Percentiles rank a stretch among this genome's conserved stretches.
Evolutionary conservation across 2,113 vertebrate genomes (phyloP).

Genomic region (Paradisaea rubra): DNA sequence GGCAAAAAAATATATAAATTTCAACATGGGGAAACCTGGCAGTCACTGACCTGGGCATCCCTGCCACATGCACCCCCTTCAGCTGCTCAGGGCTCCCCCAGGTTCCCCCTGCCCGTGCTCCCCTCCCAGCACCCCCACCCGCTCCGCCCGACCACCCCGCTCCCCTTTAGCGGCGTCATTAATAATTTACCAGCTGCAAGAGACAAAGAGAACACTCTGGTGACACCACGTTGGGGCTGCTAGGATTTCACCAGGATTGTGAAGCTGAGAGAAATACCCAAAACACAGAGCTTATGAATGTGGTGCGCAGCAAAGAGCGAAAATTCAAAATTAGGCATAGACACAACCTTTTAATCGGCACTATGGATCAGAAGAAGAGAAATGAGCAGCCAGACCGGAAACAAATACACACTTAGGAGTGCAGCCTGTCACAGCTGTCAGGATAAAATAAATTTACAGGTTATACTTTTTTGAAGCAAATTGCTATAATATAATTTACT

Average conservation of each 20-base stretch:
- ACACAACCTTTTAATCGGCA: not conserved
- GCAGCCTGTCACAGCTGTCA: constrained; percentile 32
- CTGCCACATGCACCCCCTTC: not conserved
- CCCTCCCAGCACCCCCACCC: not conserved
- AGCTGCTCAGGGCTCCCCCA: not conserved
- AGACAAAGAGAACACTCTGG: constrained; percentile 59
- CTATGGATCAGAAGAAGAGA: not conserved
- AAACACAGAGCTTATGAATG: not conserved
- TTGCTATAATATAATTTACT: constrained; percentile 26
- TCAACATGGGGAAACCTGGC: not conserved
- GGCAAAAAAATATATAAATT: not conserved
- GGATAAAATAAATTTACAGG: constrained; percentile 16
- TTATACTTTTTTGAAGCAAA: constrained; percentile 5
- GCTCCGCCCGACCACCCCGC: not conserved
- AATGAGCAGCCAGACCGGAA: not conserved
- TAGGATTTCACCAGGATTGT: not conserved
- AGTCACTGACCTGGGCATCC: not conserved
- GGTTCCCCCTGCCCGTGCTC: not conserved
- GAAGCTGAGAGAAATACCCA: not conserved
- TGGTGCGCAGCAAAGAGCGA: not conserved
- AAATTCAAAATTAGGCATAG: not conserved
- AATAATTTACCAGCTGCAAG: constrained; percentile 58
- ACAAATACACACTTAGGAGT: not conserved
- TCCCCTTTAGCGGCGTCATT: not conserved
- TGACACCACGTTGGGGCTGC: not conserved